These are phyloP conservation scores for Pelosia muscerda DNA, from an alignment of 2,888 invertebrate species.

Conservation along the genomic window DNA sequence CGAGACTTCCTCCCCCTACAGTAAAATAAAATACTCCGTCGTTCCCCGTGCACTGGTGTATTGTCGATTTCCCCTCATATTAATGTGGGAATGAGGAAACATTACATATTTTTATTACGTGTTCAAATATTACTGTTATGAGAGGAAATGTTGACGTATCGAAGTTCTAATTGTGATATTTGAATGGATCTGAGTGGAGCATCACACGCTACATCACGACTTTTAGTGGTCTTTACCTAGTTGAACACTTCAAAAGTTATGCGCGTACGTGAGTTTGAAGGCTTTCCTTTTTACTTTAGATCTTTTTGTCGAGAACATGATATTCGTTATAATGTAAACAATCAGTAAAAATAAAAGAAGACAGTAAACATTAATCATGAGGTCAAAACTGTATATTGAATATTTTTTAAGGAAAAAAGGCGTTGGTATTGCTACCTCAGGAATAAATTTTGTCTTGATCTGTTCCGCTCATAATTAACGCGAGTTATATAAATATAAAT, in stretches of 20 bases:
- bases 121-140: conserved; percentile 16
- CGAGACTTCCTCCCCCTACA: neutral
- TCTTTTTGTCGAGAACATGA: no score
- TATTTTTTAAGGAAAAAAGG: no score
- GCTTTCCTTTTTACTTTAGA: no score
- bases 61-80: conserved; percentile 12
- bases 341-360: no score
- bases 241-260: neutral
- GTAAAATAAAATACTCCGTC: conserved; percentile 12
- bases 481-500: no score
- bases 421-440: no score
- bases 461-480: no score
- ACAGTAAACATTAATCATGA: no score
- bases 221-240: neutral
- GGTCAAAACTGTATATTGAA: no score
- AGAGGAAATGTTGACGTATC: conserved; percentile 10
- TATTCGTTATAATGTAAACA: no score
- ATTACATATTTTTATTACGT: conserved; percentile 16
- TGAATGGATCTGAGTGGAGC: neutral
- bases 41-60: conserved; percentile 9
- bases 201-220: neutral
- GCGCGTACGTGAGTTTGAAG: no score
- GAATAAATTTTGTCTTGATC: no score
- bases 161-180: conserved; percentile 10
- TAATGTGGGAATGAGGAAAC: conserved; percentile 12